Base-by-base conservation (phyloP, 2,113 vertebrate species). In the Orycteropus afer region DNA sequence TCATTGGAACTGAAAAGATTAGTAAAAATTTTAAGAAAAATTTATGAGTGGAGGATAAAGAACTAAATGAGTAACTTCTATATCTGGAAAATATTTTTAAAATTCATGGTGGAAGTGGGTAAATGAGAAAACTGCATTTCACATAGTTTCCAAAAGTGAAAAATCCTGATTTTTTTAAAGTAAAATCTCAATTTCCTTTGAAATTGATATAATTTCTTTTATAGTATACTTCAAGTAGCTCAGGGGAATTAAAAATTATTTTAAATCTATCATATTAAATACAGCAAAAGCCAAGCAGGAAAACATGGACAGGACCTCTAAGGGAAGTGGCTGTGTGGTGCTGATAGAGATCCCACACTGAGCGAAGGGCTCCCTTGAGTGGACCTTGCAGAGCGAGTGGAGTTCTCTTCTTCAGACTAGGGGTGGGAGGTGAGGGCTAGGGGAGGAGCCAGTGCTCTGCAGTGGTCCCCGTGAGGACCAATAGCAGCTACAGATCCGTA, bases 11-110 rank as follows among this genome's bases (percentile, higher is more conserved):
- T 73, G 49, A 96, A 96, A 92, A 92, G 84, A 89, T 73, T 49
- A 90, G 32, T 86, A 45, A 59, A n/a, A 37, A 85, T 90, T 93
- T 92, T 84, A 83, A 89, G 86, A 83, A 96, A 34, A 97, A 85
- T 57, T 53, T 67, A 5, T 94, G 73, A 86, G 81, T 84, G 8
- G 17, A 29, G 83, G 76, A 63, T 89, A 91, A 96, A 61, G 22
- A 88, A 80, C 49, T 73, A 87, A 90, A 59, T 49, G 79, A 32
- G 10, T 93, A 79, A 76, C 77, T 76, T 84, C 71, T 94, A 34
- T 82, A 61, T 78, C 27, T 29, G n/a, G 47, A 77, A 90, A 57
- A 82, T 32, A 11, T 13, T 53, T 82, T 78, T 76, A 49, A 63
- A 87, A 86, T 76, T 95, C 78, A 55, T 69, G 65, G 37, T 90